Percentiles rank a stretch among this genome's conserved stretches.
These are phyloP conservation scores for Habroteleia sp. DNA, from an alignment of 2,888 invertebrate genomes.

Conservation along the genomic window DNA sequence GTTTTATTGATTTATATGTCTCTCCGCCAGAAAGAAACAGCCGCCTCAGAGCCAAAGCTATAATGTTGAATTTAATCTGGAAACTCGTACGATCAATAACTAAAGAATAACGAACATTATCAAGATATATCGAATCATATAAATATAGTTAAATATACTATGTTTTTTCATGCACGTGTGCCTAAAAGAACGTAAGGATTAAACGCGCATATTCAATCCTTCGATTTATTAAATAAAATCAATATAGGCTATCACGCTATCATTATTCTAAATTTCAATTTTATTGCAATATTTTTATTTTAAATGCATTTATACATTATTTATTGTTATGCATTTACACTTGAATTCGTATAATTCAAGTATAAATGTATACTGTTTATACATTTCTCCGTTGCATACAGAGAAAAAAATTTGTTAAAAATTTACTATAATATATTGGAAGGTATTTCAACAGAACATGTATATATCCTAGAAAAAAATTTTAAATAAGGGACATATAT, in stretches of 20 bases:
- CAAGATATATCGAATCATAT: slow-evolving; percentile 24
- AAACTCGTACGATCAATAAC: slow-evolving; percentile 39
- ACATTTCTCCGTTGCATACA: too few relatives aligned
- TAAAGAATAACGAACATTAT: slow-evolving; percentile 41
- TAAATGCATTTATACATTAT: too few relatives aligned
- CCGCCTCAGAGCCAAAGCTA: not conserved
- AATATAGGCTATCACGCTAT: not conserved
- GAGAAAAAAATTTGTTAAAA: too few relatives aligned
- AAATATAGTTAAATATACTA: slow-evolving; percentile 30
- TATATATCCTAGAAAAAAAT: too few relatives aligned
- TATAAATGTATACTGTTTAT: too few relatives aligned
- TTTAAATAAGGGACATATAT: too few relatives aligned
- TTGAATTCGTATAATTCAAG: too few relatives aligned
- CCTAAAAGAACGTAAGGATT: too few relatives aligned
- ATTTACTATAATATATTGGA: too few relatives aligned
- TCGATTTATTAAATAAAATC: too few relatives aligned
- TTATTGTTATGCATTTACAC: too few relatives aligned
- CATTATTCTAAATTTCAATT: not conserved
- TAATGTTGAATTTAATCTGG: slow-evolving; percentile 34
- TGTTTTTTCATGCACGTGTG: slow-evolving; percentile 3
- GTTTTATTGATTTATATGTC: slow-evolving; percentile 26
- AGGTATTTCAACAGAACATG: too few relatives aligned
- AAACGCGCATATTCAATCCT: slow-evolving; percentile 1
- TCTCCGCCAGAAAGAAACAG: not conserved
- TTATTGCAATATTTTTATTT: not conserved